phyloP scores from a whole-genome alignment of 2,888 invertebrate species.

The Chrysopilus asiliformis region DNA sequence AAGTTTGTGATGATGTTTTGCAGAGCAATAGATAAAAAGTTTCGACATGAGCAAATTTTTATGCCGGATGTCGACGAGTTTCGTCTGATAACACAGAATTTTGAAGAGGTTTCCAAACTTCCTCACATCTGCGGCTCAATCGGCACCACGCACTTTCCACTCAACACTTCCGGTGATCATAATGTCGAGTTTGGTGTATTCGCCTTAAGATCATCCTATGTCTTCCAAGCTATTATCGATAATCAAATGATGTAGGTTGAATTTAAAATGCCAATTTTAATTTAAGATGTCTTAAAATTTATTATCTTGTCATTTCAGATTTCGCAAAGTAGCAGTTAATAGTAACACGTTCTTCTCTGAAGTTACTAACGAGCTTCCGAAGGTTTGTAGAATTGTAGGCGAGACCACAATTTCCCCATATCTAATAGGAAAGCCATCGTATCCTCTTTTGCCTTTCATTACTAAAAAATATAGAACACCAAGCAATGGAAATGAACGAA shows the following conservation, averaged over 20 bases:
- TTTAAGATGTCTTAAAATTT: background rate
- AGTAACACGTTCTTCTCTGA: too few species aligned
- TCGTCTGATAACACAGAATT: slow-evolving; percentile 23
- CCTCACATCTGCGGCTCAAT: slow-evolving; percentile 27
- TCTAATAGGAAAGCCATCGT: slow-evolving; percentile 13
- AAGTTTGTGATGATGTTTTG: slow-evolving; percentile 28
- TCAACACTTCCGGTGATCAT: slow-evolving; percentile 18
- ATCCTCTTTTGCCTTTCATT: slow-evolving; percentile 28
- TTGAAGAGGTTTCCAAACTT: slow-evolving; percentile 26
- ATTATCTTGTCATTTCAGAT: slow-evolving; percentile 14
- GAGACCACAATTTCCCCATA: slow-evolving; percentile 7
- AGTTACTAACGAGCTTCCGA: too few species aligned
- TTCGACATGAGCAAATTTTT: slow-evolving; percentile 20
- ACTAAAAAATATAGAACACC: slow-evolving; percentile 26
- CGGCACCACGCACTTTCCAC: slow-evolving; percentile 22
- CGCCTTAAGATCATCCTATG: too few species aligned
- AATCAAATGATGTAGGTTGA: slow-evolving; percentile 22
- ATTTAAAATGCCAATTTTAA: too few species aligned
- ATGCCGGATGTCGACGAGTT: slow-evolving; percentile 24
- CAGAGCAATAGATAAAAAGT: slow-evolving; percentile 22
- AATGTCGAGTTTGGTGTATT: too few species aligned
- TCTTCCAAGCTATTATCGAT: slow-evolving; percentile 28
- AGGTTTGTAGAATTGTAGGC: slow-evolving; percentile 7
- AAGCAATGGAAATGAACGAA: slow-evolving; percentile 22
- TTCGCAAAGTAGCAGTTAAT: slow-evolving; percentile 27